These are phyloP conservation scores for Lepidochitona cinerea DNA, from an alignment of 2,888 invertebrate species.

Conservation along the genomic window DNA sequence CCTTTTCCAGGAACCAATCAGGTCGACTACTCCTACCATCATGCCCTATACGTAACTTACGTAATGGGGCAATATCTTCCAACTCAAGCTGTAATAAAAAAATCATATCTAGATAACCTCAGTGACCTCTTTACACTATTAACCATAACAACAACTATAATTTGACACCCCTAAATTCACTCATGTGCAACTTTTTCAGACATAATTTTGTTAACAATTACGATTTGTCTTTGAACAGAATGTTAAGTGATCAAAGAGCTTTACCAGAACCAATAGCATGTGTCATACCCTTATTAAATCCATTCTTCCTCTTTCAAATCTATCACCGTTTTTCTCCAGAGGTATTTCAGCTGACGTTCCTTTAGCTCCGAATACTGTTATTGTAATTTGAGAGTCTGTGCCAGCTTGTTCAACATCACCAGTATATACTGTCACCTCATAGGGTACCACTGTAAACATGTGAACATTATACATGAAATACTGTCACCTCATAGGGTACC, in stretches of 20 bases:
- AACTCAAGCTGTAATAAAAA: conserved; percentile 57
- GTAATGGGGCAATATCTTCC: conserved; percentile 67
- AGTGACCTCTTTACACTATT: too few relatives aligned
- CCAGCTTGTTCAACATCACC: conserved; percentile 66
- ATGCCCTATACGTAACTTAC: conserved; percentile 64
- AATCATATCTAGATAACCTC: too few relatives aligned
- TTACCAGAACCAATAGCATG: not conserved
- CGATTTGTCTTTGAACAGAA: too few relatives aligned
- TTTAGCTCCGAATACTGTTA: conserved; percentile 64
- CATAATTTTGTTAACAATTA: too few relatives aligned
- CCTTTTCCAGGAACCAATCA: conserved; percentile 67
- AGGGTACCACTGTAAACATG: conserved; percentile 68
- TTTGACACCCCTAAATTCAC: too few relatives aligned
- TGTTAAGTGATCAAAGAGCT: too few relatives aligned
- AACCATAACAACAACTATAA: too few relatives aligned
- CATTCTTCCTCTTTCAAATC: conserved; percentile 66
- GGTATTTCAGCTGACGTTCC: conserved; percentile 58
- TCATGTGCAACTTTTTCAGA: too few relatives aligned
- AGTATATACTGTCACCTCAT: conserved; percentile 66
- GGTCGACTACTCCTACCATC: conserved; percentile 62
- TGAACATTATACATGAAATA: too few relatives aligned
- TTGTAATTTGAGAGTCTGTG: conserved; percentile 62
- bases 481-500: too few relatives aligned
- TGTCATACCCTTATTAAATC: conserved; percentile 60
- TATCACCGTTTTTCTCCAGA: conserved; percentile 64